Evolutionary conservation across 2,797 vertebrate genomes (phyloP).

Genomic region (Centroberyx gerrardi): DNA sequence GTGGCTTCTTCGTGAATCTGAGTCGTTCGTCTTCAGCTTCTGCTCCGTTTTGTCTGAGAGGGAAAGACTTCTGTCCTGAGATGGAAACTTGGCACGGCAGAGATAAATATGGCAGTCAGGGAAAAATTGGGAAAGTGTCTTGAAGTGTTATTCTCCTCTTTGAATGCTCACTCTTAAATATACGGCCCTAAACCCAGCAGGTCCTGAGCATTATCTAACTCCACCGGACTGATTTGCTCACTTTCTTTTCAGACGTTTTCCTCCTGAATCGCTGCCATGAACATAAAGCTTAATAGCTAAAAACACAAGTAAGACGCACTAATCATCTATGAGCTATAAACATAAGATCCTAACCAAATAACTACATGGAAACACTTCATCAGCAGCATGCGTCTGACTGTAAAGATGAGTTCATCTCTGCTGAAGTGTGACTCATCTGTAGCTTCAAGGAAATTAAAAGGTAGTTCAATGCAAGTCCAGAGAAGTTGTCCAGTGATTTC

Average conservation of each 20-base stretch:
- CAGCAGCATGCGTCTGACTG: constrained; percentile 1
- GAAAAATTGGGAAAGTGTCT: constrained; percentile 32
- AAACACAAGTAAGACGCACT: constrained; percentile 35
- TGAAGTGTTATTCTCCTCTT: constrained; percentile 25
- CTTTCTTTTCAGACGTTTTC: constrained; percentile 54
- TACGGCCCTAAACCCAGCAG: constrained; percentile 8
- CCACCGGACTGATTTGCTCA: constrained; percentile 3
- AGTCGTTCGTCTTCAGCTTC: not conserved
- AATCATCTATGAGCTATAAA: constrained; percentile 50
- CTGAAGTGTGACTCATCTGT: constrained; percentile 41
- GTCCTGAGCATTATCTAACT: constrained; percentile 13
- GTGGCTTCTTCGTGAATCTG: constrained; percentile 18
- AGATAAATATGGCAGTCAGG: constrained; percentile 22
- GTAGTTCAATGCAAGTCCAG: too few relatives aligned
- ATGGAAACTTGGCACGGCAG: constrained; percentile 41
- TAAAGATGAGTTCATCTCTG: constrained; percentile 45
- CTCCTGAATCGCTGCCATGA: constrained; percentile 61
- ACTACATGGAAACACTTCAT: constrained; percentile 54
- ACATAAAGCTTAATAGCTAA: constrained; percentile 41
- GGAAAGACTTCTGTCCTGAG: constrained; percentile 18
- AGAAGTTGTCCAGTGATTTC: too few relatives aligned
- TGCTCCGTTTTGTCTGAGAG: not conserved
- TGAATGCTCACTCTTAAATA: not conserved
- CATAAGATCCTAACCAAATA: constrained; percentile 23
- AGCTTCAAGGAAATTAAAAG: not conserved